A percentile compares a stretch with the other conserved stretches of the same genome.
These are phyloP conservation scores for Aselliscus stoliczkanus DNA, from an alignment of 2,797 vertebrate species.

Conservation along the genomic window DNA sequence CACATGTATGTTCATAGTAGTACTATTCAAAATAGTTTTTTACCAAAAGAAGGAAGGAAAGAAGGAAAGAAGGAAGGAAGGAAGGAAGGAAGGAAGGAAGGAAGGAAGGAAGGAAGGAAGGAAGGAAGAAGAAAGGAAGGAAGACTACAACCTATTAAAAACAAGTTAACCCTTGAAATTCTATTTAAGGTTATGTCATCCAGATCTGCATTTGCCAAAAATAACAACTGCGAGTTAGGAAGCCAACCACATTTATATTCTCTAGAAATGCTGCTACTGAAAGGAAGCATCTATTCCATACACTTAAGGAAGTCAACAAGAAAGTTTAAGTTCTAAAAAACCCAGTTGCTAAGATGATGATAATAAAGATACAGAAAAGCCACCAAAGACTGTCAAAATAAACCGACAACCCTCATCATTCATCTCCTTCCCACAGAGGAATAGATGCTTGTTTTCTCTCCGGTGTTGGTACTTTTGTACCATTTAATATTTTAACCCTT, in stretches of 20 bases:
- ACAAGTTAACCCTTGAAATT: not conserved
- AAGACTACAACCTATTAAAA: not conserved
- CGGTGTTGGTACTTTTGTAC: not conserved
- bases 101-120: no score
- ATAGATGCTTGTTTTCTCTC: not conserved
- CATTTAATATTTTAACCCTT: not conserved
- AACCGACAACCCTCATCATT: not conserved
- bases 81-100: no score
- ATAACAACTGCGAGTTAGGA: not conserved
- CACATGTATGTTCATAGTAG: not conserved
- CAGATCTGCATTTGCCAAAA: not conserved
- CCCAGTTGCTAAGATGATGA: not conserved
- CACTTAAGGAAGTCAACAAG: not conserved
- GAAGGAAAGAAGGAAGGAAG: not conserved
- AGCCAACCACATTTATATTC: not conserved
- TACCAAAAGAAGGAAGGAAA: not conserved
- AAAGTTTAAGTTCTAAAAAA: not conserved
- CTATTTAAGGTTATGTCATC: not conserved
- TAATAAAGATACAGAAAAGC: conserved; percentile 11
- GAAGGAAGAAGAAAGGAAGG: no score
- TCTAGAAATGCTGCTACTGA: not conserved
- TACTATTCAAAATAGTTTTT: not conserved
- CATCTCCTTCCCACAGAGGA: not conserved
- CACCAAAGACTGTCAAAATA: not conserved
- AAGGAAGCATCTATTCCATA: not conserved